Conservation (phyloP, 2,888 invertebrate genomes). For the Tiphia femorata region DNA sequence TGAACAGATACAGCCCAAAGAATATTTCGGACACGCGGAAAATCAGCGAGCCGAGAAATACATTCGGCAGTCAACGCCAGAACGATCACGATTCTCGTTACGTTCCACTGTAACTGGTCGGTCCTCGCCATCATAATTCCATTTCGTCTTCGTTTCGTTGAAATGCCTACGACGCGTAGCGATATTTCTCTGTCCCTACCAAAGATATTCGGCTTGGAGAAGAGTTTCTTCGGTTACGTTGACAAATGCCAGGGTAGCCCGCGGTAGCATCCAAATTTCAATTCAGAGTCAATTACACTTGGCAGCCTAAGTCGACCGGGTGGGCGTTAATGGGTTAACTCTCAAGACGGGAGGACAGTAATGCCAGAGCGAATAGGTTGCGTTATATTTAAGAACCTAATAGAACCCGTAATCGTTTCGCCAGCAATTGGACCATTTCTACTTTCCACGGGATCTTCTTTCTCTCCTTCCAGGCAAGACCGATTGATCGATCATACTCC, state of each 20-base stretch:
- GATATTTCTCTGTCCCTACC: constrained; percentile 44
- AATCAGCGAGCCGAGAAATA: no score
- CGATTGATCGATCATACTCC: no score
- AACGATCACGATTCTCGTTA: no score
- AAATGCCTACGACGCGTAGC: constrained; percentile 25
- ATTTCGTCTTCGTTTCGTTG: constrained; percentile 16
- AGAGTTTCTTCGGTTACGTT: constrained; percentile 33
- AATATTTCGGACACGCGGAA: no score
- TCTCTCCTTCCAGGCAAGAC: no score
- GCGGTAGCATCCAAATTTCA: constrained; percentile 43
- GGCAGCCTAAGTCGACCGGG: constrained; percentile 33
- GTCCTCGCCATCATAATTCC: not conserved
- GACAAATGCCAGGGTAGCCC: constrained; percentile 41
- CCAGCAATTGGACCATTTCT: no score
- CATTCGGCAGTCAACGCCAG: no score
- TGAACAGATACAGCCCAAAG: no score
- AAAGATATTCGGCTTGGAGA: constrained; percentile 38
- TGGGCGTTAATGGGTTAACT: constrained; percentile 52
- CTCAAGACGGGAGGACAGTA: constrained; percentile 40
- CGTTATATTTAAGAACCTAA: constrained; percentile 24
- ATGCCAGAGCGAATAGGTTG: constrained; percentile 35
- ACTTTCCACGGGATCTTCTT: no score
- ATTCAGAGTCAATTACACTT: constrained; percentile 48
- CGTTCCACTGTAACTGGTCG: no score
- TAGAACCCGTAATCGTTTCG: no score